Conservation (phyloP, 2,113 vertebrate genomes). For the Zeus faber region DNA sequence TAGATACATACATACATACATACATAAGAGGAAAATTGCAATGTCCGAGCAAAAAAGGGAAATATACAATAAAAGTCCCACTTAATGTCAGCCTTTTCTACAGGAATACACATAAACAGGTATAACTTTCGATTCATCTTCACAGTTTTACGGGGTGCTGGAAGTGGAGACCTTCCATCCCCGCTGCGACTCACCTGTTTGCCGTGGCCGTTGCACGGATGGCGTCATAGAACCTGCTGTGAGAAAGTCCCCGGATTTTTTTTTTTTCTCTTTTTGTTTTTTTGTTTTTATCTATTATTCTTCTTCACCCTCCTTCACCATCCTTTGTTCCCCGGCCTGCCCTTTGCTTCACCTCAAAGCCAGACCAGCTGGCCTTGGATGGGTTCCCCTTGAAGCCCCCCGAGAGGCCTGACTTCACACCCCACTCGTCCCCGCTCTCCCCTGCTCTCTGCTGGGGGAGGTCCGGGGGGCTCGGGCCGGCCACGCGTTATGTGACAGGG, state of each 20-base stretch:
- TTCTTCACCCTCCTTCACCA: slow-evolving; percentile 43
- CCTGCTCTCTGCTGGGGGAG: slow-evolving; percentile 73
- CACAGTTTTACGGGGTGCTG: no score
- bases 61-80: no score
- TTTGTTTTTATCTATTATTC: slow-evolving; percentile 31
- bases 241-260: slow-evolving; percentile 32
- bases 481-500: slow-evolving; percentile 68
- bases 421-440: slow-evolving; percentile 70
- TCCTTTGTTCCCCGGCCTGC: slow-evolving; percentile 36
- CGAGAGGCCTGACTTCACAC: slow-evolving; percentile 76
- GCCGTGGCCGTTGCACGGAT: slow-evolving; percentile 52
- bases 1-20: no score
- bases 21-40: no score
- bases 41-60: no score
- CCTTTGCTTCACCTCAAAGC: slow-evolving; percentile 68
- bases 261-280: slow-evolving; percentile 26
- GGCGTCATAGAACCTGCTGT: slow-evolving; percentile 67
- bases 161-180: no score
- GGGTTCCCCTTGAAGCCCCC: slow-evolving; percentile 70
- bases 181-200: slow-evolving; percentile 49
- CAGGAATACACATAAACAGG: no score
- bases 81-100: no score
- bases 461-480: slow-evolving; percentile 36
- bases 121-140: no score
- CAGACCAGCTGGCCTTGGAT: slow-evolving; percentile 80